Conservation (phyloP, 2,888 invertebrate genomes). For the Ligdia adustata region DNA sequence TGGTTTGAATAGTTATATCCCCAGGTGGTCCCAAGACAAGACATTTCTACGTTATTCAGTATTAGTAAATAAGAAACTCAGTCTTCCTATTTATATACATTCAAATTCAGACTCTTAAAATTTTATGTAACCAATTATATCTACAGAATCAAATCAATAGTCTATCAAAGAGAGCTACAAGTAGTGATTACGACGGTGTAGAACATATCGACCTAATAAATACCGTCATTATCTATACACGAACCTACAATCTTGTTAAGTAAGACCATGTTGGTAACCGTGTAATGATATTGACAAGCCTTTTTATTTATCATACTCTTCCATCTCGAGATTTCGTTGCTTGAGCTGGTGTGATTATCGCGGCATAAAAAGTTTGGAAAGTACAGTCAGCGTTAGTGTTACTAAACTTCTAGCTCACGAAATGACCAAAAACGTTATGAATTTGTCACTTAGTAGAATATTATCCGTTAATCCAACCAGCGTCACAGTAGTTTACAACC, state of each 20-base stretch:
- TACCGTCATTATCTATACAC: slow-evolving; percentile 66
- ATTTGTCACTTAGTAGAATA: slow-evolving; percentile 71
- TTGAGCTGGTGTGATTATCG: slow-evolving; percentile 60
- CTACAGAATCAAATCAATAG: slow-evolving; percentile 31
- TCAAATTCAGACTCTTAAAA: too few species aligned
- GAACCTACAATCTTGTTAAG: slow-evolving; percentile 73
- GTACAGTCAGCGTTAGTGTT: slow-evolving; percentile 66
- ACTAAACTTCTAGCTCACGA: slow-evolving; percentile 69
- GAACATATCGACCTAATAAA: slow-evolving; percentile 60
- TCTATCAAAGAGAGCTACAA: slow-evolving; percentile 52
- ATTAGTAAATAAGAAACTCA: too few species aligned
- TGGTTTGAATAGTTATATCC: too few species aligned
- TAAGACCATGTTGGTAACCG: slow-evolving; percentile 60
- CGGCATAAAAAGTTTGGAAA: slow-evolving; percentile 64
- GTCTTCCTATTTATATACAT: too few species aligned
- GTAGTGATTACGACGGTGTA: slow-evolving; percentile 46
- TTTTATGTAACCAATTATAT: slow-evolving; percentile 22
- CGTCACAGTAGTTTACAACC: slow-evolving; percentile 65
- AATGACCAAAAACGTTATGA: slow-evolving; percentile 69
- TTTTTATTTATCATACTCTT: slow-evolving; percentile 64
- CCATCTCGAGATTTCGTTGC: slow-evolving; percentile 57
- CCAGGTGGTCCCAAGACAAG: too few species aligned
- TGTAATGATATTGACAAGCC: slow-evolving; percentile 75
- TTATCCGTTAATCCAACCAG: slow-evolving; percentile 69
- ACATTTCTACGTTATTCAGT: too few species aligned